Evolutionary conservation across 2,888 invertebrate species (phyloP), one percentile per base, ranked within the genome.

Genomic region (Caenorhabditis panamensis): DNA sequence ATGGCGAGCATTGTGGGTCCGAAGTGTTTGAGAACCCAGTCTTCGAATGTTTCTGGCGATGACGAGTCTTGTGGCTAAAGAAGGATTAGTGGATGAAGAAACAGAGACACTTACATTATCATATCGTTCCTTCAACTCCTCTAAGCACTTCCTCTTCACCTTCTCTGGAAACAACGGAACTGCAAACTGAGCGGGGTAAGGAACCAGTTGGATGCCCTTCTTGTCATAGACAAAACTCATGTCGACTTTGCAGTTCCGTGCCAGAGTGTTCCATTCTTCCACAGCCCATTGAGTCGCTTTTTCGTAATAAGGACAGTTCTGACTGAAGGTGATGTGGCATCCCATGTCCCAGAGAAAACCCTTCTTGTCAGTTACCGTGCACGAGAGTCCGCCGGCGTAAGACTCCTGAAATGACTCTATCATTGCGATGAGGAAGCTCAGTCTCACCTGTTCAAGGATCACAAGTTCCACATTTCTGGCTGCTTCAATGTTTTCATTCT

Each of bases 311-410:
- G 90, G 90, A 53, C 83, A 88, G 82, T 90, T 90, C 71, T 90
- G 90, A 47, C 87, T 86, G 84, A 90, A 90, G 28, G 90, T 90
- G 78, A 90, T 90, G 63, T 90, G 90, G 24, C 90, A 89, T 28
- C 90, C 90, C 89, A 91, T 90, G 61, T 90, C 90, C 90, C 90
- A 90, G 31, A 90, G 85, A 81, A 90, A 90, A 13, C 90, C 90
- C 53, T 89, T 86, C n/a, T 86, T 84, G 73, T 90, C 90, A 20
- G 72, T 82, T 13, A 90, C 88, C 18, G 90, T 89, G 63, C 88
- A 86, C n/a, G 90, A 89, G 3, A 90, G 83, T 20, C 90, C 90
- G 20, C 90, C 90, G 36, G 89, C 84, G 20, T 66, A 64, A 20
- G 81, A 31, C 69, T 86, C 85, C 86, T 86, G 53, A n/a, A 83